These are phyloP conservation scores for Pitangus sulphuratus DNA, from an alignment of 2,797 vertebrate species.

Conservation along the genomic window DNA sequence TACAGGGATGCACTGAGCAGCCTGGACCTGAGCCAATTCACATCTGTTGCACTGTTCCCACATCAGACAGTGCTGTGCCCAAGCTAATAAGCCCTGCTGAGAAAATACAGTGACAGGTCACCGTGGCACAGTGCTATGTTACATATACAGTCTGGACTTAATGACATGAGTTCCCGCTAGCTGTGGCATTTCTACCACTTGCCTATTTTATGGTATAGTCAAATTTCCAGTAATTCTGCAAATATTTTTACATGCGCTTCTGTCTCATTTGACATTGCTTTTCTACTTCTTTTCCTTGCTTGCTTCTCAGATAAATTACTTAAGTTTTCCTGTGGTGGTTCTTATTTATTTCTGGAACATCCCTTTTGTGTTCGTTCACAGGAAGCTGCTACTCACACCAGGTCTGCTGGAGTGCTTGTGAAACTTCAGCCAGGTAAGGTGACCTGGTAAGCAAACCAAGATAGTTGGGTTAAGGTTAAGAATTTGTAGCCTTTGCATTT, in stretches of 20 bases:
- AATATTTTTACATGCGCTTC: neutral
- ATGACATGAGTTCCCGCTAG: neutral
- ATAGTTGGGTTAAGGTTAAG: neutral
- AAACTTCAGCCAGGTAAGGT: neutral
- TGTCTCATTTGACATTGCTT: neutral
- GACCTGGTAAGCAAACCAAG: neutral
- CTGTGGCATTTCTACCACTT: neutral
- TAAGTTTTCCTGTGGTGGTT: neutral
- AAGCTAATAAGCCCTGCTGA: neutral
- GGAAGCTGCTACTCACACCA: neutral
- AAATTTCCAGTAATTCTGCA: neutral
- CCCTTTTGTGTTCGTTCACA: neutral
- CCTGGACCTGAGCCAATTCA: slow-evolving; percentile 17
- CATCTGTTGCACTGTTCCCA: slow-evolving; percentile 24
- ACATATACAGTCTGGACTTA: neutral
- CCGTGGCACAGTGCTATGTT: neutral
- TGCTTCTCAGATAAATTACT: neutral
- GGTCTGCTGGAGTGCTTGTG: neutral
- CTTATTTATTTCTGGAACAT: neutral
- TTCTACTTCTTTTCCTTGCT: neutral
- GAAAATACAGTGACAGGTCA: neutral
- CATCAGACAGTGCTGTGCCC: slow-evolving; percentile 22
- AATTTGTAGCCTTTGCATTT: neutral
- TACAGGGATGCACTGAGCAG: neutral
- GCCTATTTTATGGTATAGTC: neutral